Base-by-base conservation (phyloP, 2,888 invertebrate genomes). In the Micropterix aruncella region DNA sequence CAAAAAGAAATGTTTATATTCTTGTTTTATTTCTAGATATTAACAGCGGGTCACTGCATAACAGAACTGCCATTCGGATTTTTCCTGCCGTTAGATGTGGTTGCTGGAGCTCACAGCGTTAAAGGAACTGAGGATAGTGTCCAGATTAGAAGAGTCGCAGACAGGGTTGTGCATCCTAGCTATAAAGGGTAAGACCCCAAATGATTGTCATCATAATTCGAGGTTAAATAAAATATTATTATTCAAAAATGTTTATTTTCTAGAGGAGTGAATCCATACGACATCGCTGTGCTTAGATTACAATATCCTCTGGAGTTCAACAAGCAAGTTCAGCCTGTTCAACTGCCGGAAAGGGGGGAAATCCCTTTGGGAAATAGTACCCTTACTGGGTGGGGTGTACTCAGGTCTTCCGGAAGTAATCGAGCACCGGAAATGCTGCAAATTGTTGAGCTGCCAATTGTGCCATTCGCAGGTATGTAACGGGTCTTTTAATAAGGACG, bases 361-460 rank as follows among this genome's bases (percentile, higher is more conserved):
- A 54, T 53, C 16, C 56, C 27, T 7, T 27, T 27, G 12, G 27
- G 27, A 7, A 27, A 27, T 27, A 7, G 7, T 1, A 60, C 56
- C 18, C 54, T 75, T 5, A 59, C 65, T 17, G 75, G 75, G 16
- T 76, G 75, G 75, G 75, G 75, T 5, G 64, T 60, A 4, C 47
- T 69, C 45, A 62, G 55, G 45, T 63, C 64, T 0, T 63, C 61
- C 0, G 27, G 27, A 27, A 50, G 43, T 1, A 55, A 65, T 48
- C 65, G 67, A 17, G 61, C 57, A 45, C 73, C 74, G 0, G 59
- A 55, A 46, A 58, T 59, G 43, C 53, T 74, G 9, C 73, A 71
- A 51, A 70, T 70, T 55, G 62, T 67, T 3, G 51, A 61, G 47
- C 64, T 70, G 1, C 61, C 62, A 3, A 61, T 63, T 42, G 47